Percentiles rank a stretch among this genome's conserved stretches.
Conservation (phyloP, 2,113 vertebrate species). For the Ploceus nigricollis region DNA sequence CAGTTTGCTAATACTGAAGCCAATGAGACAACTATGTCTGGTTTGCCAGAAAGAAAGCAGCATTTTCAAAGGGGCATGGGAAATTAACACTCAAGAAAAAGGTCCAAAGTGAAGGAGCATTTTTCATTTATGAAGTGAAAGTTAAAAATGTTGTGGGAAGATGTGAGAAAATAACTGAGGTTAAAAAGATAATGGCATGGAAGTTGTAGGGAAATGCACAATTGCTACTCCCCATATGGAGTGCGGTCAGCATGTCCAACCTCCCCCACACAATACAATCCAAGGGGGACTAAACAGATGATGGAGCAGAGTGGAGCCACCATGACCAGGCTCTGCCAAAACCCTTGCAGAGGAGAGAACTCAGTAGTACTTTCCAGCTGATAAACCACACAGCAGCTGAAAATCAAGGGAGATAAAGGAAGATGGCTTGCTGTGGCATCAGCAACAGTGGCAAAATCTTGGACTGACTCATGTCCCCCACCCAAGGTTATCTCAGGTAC, state of each 20-base stretch:
- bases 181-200: neutral
- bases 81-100: neutral
- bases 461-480: neutral
- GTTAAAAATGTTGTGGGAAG: neutral
- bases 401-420: neutral
- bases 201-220: neutral
- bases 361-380: neutral
- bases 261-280: neutral
- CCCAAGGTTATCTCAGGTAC: neutral
- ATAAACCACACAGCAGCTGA: neutral
- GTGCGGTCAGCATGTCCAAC: rapidly evolving
- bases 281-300: neutral
- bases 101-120: neutral
- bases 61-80: neutral
- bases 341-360: neutral
- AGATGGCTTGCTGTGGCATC: neutral
- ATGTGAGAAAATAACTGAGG: neutral
- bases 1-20: neutral
- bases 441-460: neutral
- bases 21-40: neutral
- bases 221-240: rapidly evolving
- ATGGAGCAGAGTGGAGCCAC: neutral
- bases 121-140: neutral
- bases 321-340: neutral
- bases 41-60: neutral